Conservation (phyloP, 1,140 invertebrate species). For the Ephestia elutella region DNA sequence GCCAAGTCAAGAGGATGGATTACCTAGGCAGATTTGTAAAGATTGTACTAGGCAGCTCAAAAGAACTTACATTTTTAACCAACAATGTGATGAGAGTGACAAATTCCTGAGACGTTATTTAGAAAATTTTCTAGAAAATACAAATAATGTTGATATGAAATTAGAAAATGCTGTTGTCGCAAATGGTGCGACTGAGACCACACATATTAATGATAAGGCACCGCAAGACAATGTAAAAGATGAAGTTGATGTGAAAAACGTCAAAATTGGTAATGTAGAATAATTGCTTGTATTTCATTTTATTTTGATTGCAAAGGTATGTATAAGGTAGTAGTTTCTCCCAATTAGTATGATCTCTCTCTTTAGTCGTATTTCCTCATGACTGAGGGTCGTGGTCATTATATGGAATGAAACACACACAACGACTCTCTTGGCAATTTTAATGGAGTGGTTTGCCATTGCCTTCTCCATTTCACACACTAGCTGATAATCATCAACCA, state of each 20-base stretch:
- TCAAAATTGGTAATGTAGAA: not conserved
- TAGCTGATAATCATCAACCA: too few relatives aligned
- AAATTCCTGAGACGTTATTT: slow-evolving; percentile 36
- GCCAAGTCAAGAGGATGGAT: slow-evolving; percentile 47
- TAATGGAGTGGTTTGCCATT: too few relatives aligned
- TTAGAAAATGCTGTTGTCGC: not conserved
- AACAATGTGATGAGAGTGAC: slow-evolving; percentile 53
- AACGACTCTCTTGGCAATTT: too few relatives aligned
- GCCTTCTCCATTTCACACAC: too few relatives aligned
- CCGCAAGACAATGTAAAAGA: not conserved
- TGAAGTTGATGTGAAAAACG: not conserved
- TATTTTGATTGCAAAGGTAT: too few relatives aligned
- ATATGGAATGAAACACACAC: too few relatives aligned
- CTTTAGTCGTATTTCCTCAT: too few relatives aligned
- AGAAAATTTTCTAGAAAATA: not conserved
- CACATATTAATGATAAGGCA: not conserved
- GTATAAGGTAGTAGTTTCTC: too few relatives aligned
- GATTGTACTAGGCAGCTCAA: slow-evolving; percentile 52
- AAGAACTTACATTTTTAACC: slow-evolving; percentile 45
- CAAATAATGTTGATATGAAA: not conserved
- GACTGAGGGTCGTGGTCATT: too few relatives aligned
- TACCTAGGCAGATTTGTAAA: slow-evolving; percentile 57
- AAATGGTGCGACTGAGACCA: not conserved
- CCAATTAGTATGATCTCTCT: too few relatives aligned
- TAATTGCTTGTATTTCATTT: not conserved